Base-by-base conservation (phyloP, 2,888 invertebrate genomes). In the Drosophila demipolita region DNA sequence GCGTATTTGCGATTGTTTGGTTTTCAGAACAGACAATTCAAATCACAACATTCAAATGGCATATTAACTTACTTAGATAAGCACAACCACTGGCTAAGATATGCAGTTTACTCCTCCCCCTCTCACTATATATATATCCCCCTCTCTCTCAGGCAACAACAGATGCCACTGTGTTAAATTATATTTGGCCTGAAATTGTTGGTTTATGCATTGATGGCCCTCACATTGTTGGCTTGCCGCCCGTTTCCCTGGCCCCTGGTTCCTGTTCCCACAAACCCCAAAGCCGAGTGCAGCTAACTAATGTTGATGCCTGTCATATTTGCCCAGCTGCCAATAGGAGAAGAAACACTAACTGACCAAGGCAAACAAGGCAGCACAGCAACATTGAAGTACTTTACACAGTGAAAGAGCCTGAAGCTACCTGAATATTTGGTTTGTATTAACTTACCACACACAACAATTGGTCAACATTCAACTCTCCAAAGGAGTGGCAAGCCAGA, bases 61-160 rank as follows among this genome's bases (percentile, higher is more conserved):
- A 86, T 88, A 90, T 85, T 85, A 85, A 85, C 85, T 88, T 86
- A 77, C 85, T 88, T 75, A 88, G 75, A 86, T 68, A 88, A 77
- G 87, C 83, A 83, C 55, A 73, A 55, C 48, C 35, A 48, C 48
- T 55, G 15, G 17, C 49, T 57, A 59, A 50, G 32, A 59, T 59
- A 55, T 42, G 26, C 66, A 65, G 65, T 12, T 53, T 62, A 54
- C 38, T 49, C 50, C 20, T 11, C 48, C 8, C 7, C 15, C 23
- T 48, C 17, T 32, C 11, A n/a, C 12, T 5, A 2, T 26, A 26
- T 26, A 26, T 26, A 26, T 26, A 26, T 26, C 3, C 4, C 7
- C 15, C 15, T 15, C 12, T 20, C 3, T 4, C 0, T 53, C 33
- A 32, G 8, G n/a, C 40, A n/a, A 38, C n/a, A 26, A 67, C 64